Evolutionary conservation across 2,797 vertebrate species (phyloP), one percentile per base, ranked within the genome.

Genomic region (Poecilia wingei): DNA sequence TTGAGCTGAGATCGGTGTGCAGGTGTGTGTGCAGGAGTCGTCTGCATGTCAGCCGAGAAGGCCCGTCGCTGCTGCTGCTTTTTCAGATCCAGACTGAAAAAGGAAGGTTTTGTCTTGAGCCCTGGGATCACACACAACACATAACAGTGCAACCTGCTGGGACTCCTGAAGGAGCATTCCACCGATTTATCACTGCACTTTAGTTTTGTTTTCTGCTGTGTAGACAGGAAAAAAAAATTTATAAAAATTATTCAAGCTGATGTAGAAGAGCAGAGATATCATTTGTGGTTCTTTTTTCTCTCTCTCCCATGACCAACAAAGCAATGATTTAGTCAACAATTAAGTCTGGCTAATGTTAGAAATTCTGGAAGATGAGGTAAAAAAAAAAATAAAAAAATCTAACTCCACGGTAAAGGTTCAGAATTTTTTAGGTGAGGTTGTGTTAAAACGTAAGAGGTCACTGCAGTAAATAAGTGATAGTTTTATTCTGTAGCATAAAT

Each of bases 1-100:
- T 95, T 96, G 89, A 93, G 91, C 90, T 81, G 84, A 88, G 78
- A 82, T 84, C 14, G 2, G 75, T 77, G 36, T 69, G 71, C 79
- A 82, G 78, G 75, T 41, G 59, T 80, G 49, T 81, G 82, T 81
- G 43, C 64, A 61, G 0, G 55, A 76, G 81, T 86, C 86, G 82
- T 84, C 86, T 77, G 79, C 84, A 81, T 87, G 81, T 80, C 82
- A 87, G 77, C 76, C 70, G n/a, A 61, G 74, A 45, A 22, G 72
- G 82, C 18, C 1, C 3, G 78, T 31, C 5, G 31, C 49, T 10
- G 25, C 39, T 64, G 72, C 76, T 86, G 79, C 78, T 88, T 87
- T 86, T 68, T 78, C 69, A 82, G 75, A 72, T 70, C 43, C 85
- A 81, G 77, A 74, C 79, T 79, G 79, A 86, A 57, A 18, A 18